phyloP scores from a whole-genome alignment of 1,140 invertebrate genomes.

The Drosophila triauraria region DNA sequence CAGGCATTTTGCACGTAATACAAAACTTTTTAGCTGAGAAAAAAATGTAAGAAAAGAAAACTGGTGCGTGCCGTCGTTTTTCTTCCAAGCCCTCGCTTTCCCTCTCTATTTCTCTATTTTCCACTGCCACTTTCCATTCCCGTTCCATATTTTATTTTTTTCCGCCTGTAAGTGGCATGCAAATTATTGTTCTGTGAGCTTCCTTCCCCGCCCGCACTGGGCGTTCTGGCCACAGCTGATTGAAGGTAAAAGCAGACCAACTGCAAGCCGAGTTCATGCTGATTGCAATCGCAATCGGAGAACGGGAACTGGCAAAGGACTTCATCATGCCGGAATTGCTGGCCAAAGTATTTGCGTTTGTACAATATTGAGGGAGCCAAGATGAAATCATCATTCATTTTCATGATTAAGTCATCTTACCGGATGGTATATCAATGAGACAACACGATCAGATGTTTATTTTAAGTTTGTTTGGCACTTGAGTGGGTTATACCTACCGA shows the following conservation, averaged over 20 bases:
- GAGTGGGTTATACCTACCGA: too few relatives aligned
- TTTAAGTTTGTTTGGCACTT: too few relatives aligned
- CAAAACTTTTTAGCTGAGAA: conserved; percentile 64
- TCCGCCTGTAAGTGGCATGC: conserved; percentile 60
- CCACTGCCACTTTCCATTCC: conserved; percentile 5
- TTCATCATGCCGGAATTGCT: not conserved
- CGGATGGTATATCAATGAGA: not conserved
- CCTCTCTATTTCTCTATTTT: conserved; percentile 34
- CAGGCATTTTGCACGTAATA: conserved; percentile 75
- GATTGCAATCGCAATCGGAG: conserved; percentile 1
- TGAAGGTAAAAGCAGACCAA: conserved; percentile 65
- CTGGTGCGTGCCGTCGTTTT: conserved; percentile 65
- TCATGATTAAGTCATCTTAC: not conserved
- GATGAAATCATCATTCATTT: too few relatives aligned
- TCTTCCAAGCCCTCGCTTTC: conserved; percentile 45
- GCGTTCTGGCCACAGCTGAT: conserved; percentile 42
- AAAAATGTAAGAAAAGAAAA: conserved; percentile 51
- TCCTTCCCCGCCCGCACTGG: conserved; percentile 46
- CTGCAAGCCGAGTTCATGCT: conserved; percentile 39
- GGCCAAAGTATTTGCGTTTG: conserved; percentile 1
- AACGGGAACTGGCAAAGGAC: conserved; percentile 4
- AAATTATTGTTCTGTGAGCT: conserved; percentile 48
- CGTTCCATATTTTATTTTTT: conserved; percentile 22
- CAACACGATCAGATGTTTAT: not conserved
- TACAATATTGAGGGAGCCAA: not conserved